Conservation (phyloP, 2,797 vertebrate genomes). For the Agapornis canus region DNA sequence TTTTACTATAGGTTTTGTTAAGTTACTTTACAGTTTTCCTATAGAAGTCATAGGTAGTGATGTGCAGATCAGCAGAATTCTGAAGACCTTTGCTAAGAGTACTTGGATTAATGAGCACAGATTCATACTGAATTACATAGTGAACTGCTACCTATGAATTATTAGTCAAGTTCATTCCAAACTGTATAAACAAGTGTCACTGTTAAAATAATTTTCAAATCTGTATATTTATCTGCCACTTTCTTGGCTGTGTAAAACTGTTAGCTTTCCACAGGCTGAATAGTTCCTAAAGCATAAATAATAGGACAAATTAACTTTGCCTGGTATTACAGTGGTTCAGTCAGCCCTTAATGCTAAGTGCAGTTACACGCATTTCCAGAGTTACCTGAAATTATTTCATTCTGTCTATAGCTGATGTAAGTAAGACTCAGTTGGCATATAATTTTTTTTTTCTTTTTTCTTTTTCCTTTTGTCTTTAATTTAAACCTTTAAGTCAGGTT, state of each 20-base stretch:
- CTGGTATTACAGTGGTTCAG: constrained; percentile 3
- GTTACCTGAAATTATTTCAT: neutral
- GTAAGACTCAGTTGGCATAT: neutral
- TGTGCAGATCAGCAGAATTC: neutral
- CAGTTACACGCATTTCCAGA: neutral
- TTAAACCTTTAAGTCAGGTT: neutral
- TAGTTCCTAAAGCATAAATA: constrained; percentile 9
- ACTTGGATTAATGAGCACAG: neutral
- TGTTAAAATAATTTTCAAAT: neutral
- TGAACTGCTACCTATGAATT: neutral
- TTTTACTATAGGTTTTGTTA: neutral
- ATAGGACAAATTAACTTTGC: constrained; percentile 1
- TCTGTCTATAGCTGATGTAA: neutral
- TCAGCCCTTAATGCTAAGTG: neutral
- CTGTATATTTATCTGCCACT: neutral
- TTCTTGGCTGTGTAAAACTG: neutral
- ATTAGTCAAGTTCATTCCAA: neutral
- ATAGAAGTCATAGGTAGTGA: neutral
- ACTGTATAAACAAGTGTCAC: neutral
- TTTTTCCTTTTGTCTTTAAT: neutral
- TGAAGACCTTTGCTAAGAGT: neutral
- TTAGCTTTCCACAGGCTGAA: neutral
- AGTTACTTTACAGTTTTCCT: neutral
- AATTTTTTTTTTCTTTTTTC: neutral
- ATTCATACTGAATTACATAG: neutral